Base-by-base conservation (phyloP, 2,888 invertebrate species). In the Apocheima hispidaria region DNA sequence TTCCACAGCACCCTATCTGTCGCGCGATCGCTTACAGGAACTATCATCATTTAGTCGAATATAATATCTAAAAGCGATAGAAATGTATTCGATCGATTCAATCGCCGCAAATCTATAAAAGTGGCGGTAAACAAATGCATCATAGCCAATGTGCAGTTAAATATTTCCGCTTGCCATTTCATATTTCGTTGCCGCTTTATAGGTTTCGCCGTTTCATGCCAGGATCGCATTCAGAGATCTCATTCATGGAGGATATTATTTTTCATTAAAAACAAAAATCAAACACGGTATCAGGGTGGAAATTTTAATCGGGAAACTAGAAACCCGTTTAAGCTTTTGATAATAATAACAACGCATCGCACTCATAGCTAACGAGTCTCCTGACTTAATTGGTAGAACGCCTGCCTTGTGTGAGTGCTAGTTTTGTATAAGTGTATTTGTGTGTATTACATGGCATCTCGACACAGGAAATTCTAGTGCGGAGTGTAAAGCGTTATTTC, bases 151-250 rank as follows among this genome's bases (percentile, higher is more conserved):
- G 60, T 79, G 77, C 78, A 79, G 78, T 82, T 78, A 80, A 83
- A 84, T 86, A 84, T 84, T 84, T 84, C 85, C 84, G 81, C 75
- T 78, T 77, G 77, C 78, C 75, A 79, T 83, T 79, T 81, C 76
- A 64, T 74, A 75, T 64, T 68, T 63, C 63, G 68, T 40, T 28
- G 21, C 67, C 66, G 65, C 81, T 84, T 81, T 86, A 80, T 75
- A 78, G 76, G 20, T 56, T 76, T 78, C 74, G 77, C 81, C 78
- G 76, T 81, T 82, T 82, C 83, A 38, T 79, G 78, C 30, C 7
- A 41, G 53, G 50, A 26, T 36, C 48, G 59, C 26, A 58, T 30
- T 61, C 40, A 56, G 54, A 30, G 44, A 9, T 41, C 28, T 40
- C 35, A 1, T 16, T 53, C 30, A 21, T 14, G 18, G 6, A 12